phyloP scores from a whole-genome alignment of 2,797 vertebrate genomes.

The Cyprinella venusta region DNA sequence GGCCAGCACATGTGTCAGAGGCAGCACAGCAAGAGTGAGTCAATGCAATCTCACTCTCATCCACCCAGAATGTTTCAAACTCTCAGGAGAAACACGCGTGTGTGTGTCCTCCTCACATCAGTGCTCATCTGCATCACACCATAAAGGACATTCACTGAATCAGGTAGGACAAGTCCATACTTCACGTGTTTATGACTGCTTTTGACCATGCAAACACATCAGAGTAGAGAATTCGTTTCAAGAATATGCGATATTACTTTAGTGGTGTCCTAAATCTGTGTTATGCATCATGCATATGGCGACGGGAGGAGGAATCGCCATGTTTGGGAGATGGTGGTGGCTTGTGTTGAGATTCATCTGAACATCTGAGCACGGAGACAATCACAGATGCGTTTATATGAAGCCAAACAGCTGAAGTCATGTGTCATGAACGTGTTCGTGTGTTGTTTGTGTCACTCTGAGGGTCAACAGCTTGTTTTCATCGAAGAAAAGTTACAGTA shows the following conservation, averaged over 20 bases:
- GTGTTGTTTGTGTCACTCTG: not conserved
- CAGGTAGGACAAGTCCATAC: not conserved
- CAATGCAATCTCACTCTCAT: not conserved
- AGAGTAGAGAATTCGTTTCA: not conserved
- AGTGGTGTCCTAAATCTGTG: not conserved
- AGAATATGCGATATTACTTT: not conserved
- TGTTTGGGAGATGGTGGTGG: not conserved
- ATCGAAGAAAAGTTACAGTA: not conserved
- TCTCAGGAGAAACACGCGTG: not conserved
- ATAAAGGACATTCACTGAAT: not conserved
- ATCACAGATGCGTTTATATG: not conserved
- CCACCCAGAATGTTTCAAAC: not conserved
- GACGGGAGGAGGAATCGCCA: slow-evolving; percentile 18
- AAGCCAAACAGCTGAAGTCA: not conserved
- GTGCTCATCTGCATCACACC: not conserved
- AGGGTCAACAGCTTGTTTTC: not conserved
- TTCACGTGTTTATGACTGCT: not conserved
- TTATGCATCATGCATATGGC: not conserved
- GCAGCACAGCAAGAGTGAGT: not conserved
- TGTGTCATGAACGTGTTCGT: not conserved
- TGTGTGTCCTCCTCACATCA: not conserved
- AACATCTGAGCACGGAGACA: not conserved
- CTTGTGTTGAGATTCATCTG: not conserved
- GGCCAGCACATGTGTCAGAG: slow-evolving; percentile 20
- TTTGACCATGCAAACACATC: not conserved